Conservation (phyloP, 2,888 invertebrate species). For the Gasteruption jaculator region DNA sequence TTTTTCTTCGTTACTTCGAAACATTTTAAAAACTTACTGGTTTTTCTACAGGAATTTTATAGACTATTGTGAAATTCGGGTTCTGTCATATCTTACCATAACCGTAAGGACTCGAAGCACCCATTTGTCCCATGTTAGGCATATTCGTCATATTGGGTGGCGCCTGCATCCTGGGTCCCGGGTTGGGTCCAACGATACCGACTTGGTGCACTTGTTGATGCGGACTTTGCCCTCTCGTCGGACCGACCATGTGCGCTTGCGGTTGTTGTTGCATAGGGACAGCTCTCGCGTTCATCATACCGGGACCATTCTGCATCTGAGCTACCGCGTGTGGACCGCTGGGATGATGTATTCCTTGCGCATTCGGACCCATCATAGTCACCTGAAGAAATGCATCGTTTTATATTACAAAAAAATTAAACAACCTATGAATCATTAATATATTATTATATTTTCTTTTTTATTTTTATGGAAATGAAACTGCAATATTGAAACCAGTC, state of each 20-base stretch:
- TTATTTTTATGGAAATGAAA: too few species aligned
- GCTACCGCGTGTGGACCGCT: conserved; percentile 42
- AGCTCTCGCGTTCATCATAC: conserved; percentile 57
- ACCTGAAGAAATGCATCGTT: conserved; percentile 32
- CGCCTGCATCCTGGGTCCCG: conserved; percentile 62
- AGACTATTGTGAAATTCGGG: too few species aligned
- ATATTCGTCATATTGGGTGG: conserved; percentile 54
- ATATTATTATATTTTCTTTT: too few species aligned
- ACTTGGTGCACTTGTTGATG: conserved; percentile 51
- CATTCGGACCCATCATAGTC: conserved; percentile 57
- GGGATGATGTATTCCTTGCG: conserved; percentile 51
- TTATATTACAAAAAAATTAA: not conserved
- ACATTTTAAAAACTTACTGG: not conserved
- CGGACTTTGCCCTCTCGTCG: conserved; percentile 49
- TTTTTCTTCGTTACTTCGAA: conserved; percentile 1
- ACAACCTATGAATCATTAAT: not conserved
- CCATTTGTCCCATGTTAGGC: conserved; percentile 48
- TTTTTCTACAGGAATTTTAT: too few species aligned
- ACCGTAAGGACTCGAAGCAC: conserved; percentile 48
- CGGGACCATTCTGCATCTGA: conserved; percentile 73
- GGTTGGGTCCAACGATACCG: conserved; percentile 53
- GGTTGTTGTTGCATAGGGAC: conserved; percentile 52
- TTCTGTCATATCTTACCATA: conserved; percentile 39
- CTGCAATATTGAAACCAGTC: too few species aligned
- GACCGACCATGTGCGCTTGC: conserved; percentile 43